Percentiles rank a stretch among this genome's conserved stretches.
Conservation (phyloP, 2,797 vertebrate genomes). For the Dipus sagitta region DNA sequence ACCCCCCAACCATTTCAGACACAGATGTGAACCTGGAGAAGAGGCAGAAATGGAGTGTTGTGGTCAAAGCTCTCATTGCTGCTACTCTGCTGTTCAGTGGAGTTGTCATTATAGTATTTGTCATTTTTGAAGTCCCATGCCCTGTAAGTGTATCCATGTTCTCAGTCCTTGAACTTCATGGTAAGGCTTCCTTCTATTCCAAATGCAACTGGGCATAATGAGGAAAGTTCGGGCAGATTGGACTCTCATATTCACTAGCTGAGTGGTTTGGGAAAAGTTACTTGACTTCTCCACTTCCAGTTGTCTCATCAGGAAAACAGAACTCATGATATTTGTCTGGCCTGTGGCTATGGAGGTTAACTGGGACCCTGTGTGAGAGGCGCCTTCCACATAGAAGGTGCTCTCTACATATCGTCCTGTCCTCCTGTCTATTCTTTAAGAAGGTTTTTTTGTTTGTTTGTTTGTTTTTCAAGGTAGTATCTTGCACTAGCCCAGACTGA, state of each 20-base stretch:
- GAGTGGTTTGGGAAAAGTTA: slow-evolving; percentile 18
- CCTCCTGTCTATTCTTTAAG: not conserved
- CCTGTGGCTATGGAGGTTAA: not conserved
- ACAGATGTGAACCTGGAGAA: slow-evolving; percentile 41
- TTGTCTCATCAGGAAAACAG: slow-evolving; percentile 46
- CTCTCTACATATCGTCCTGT: not conserved
- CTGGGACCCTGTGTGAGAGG: slow-evolving; percentile 1
- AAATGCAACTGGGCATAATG: not conserved
- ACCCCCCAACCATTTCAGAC: slow-evolving; percentile 16
- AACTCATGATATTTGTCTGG: slow-evolving; percentile 4
- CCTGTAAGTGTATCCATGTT: slow-evolving; percentile 74
- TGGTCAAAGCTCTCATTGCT: slow-evolving; percentile 64
- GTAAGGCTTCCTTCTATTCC: slow-evolving; percentile 9
- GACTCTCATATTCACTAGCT: not conserved
- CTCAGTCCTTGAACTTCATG: not conserved
- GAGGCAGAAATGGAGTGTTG: slow-evolving; percentile 64
- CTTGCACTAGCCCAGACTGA: too few relatives aligned
- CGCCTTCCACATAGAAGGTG: not conserved
- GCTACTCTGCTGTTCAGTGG: slow-evolving; percentile 54
- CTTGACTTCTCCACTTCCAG: slow-evolving; percentile 14
- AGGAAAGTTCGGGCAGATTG: slow-evolving; percentile 51
- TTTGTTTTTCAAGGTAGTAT: not conserved
- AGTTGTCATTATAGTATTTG: not conserved
- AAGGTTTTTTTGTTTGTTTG: not conserved
- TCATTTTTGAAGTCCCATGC: slow-evolving; percentile 73